These are phyloP conservation scores for Etheostoma perlongum DNA, from an alignment of 2,797 vertebrate species.

Conservation along the genomic window DNA sequence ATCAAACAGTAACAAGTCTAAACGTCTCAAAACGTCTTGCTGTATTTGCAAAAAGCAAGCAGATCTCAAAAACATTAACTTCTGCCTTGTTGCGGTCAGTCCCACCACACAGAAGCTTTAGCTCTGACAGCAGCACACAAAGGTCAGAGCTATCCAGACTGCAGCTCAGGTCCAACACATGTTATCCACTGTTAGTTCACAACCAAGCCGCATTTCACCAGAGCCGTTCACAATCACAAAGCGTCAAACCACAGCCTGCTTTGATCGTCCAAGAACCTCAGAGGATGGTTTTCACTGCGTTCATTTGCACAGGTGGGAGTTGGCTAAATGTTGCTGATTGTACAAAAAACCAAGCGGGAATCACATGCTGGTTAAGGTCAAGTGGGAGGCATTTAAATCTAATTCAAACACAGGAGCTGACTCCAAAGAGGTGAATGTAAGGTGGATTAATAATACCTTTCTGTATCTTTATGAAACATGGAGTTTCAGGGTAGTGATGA, in stretches of 20 bases:
- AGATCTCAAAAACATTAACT: constrained; percentile 5
- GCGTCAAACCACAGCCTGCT: constrained; percentile 46
- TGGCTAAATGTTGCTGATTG: constrained; percentile 10
- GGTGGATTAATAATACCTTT: background rate
- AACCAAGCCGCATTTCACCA: constrained; percentile 48
- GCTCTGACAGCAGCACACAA: constrained; percentile 30
- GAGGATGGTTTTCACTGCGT: constrained; percentile 6
- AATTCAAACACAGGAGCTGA: constrained; percentile 31
- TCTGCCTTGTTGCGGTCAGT: constrained; percentile 24
- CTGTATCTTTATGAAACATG: background rate
- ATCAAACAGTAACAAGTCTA: constrained; percentile 18
- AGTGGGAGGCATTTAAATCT: constrained; percentile 43
- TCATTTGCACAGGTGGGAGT: constrained; percentile 21
- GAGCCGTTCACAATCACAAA: constrained; percentile 54
- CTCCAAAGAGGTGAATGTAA: constrained; percentile 1
- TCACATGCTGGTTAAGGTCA: constrained; percentile 70
- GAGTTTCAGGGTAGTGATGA: background rate
- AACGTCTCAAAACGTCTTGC: constrained; percentile 18
- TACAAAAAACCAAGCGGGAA: constrained; percentile 59
- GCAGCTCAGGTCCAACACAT: constrained; percentile 20
- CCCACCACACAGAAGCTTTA: constrained; percentile 34
- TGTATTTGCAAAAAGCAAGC: constrained; percentile 53
- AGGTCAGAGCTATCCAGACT: constrained; percentile 35
- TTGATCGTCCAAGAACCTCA: background rate
- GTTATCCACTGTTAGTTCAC: constrained; percentile 65